Evolutionary conservation across 2,113 vertebrate species (phyloP), one percentile per base, ranked within the genome.

Genomic region (Axis porcinus): DNA sequence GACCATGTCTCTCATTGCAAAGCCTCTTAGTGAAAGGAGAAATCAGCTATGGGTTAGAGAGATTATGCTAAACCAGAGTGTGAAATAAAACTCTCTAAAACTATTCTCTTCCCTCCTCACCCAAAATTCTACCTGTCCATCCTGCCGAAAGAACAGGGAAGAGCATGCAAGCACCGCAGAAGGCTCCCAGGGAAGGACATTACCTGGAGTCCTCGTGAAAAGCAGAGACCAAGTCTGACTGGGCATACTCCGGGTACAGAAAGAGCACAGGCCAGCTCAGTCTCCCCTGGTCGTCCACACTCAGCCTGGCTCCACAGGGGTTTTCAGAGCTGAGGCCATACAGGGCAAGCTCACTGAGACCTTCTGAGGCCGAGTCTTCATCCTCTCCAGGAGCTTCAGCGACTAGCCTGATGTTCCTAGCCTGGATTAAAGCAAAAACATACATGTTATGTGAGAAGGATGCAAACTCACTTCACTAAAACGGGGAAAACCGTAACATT

Each of bases 201-300:
- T 97, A 99, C 99, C 99, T 99, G 98, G 98, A 98, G 92, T 98
- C 99, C 97, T 99, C 99, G 0, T 99, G 99, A 96, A 99, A 99
- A 60, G 99, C 99, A 0, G 99, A 99, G 96, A 99, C 99, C 97
- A 99, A 99, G 97, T 99, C 99, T 1, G 99, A 99, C 96, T 99
- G 99, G 60, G 99, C 98, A 1, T 99, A 99, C 95, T 99, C 99
- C 0, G 99, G 99, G 93, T 99, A 99, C 50, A 99, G 99, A 86
- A 99, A 99, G 76, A 99, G 98, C 45, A 99, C 99, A 0, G 99
- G 99, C 99, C 99, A 99, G 97, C 98, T 99, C 25, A 99, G 98
- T 78, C 30, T 98, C 91, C 99, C 99, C 92, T 99, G 98, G 47
- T 99, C 99, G 93, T 99, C 99, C 25, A 99, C 64, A 89, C 98